Conservation (phyloP, 23 tunicate species). For the Styela clava region DNA sequence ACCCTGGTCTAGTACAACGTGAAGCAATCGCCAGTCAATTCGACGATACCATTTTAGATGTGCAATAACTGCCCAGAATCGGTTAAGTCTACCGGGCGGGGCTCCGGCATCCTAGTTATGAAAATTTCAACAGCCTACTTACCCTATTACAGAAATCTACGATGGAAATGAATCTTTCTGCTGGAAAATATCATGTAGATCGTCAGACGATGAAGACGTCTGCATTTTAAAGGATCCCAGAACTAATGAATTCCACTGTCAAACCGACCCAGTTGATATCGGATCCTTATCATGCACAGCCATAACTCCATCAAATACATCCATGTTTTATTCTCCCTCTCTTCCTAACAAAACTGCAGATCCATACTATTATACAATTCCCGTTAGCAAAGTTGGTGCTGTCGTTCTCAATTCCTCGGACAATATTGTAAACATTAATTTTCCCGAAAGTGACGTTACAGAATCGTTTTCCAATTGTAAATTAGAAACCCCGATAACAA, state of each 20-base stretch:
- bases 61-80: no score
- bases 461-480: background rate
- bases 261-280: background rate
- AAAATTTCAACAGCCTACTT: no score
- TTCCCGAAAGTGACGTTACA: background rate
- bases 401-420: background rate
- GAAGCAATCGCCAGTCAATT: no score
- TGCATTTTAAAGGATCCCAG: background rate
- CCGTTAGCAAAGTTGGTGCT: background rate
- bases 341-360: background rate
- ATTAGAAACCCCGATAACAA: background rate
- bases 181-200: background rate
- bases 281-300: background rate
- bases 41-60: no score
- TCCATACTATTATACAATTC: background rate
- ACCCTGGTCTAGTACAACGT: no score
- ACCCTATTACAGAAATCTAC: no score
- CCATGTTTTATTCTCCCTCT: no score
- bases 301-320: no score
- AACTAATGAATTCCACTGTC: background rate
- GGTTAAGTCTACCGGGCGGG: no score
- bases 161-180: background rate
- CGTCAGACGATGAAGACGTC: background rate
- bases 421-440: no score
- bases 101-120: no score